Conservation (phyloP, 2,888 invertebrate species). For the Archips crataeganus region DNA sequence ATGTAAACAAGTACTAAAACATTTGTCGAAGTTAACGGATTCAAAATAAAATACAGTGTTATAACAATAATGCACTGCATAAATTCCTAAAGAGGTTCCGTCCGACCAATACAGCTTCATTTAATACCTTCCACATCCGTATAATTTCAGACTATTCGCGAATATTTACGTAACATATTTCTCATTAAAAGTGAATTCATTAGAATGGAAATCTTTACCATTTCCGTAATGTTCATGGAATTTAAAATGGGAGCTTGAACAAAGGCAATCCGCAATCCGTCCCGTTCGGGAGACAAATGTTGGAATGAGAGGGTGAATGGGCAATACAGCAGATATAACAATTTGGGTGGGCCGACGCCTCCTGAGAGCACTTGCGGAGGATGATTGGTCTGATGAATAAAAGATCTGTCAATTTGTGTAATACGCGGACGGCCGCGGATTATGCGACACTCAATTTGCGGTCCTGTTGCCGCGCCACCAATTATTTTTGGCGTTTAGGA, state of each 20-base stretch:
- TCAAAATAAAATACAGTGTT: no score
- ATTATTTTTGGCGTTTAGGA: constrained; percentile 39
- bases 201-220: constrained; percentile 43
- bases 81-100: background rate
- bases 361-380: constrained; percentile 73
- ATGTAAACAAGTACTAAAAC: no score
- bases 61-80: background rate
- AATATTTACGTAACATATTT: background rate
- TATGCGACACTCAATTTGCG: constrained; percentile 74
- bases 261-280: constrained; percentile 72
- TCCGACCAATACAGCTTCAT: background rate
- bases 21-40: no score
- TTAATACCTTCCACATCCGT: background rate
- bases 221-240: constrained; percentile 18
- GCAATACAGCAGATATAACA: constrained; percentile 40
- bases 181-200: constrained; percentile 44
- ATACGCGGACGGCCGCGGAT: constrained; percentile 68
- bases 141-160: background rate
- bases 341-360: constrained; percentile 69
- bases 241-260: constrained; percentile 51
- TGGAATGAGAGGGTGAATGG: constrained; percentile 24
- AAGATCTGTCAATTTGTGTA: constrained; percentile 82
- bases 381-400: constrained; percentile 83
- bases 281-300: background rate
- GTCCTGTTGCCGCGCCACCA: constrained; percentile 35